Base-by-base conservation (phyloP, 2,797 vertebrate species). In the Triplophysa yarkandensis region DNA sequence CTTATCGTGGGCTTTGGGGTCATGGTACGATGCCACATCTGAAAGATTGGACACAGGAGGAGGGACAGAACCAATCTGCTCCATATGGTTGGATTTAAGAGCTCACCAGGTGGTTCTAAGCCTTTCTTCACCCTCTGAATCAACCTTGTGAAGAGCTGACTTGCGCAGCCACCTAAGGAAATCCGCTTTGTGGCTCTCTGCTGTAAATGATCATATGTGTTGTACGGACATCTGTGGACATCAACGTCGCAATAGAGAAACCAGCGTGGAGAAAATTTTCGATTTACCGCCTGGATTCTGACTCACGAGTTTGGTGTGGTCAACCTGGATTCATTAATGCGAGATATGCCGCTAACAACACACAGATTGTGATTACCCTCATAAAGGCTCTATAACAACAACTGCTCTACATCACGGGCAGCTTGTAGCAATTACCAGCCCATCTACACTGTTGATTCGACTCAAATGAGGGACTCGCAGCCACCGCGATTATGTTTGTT, bases 351-450 rank as follows among this genome's bases (percentile, higher is more conserved):
- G 9, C 36, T 55, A 74, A 74, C 14, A 0, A 23, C 73, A 13
- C 55, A 17, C 73, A 68, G 64, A 68, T 50, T 60, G 64, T 61
- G 55, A 68, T 68, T 50, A 61, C 13, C 30, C 41, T 44, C 55
- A 68, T 68, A 67, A 66, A 57, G 64, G 30, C 52, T 75, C 66
- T 68, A 68, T 36, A 75, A 30, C 41, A 75, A 68, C 73, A 75
- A 68, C 73, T 60, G 63, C 36, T 75, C 23, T 61, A 60, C 4
- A 6, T 46, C 28, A 27, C 43, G 28, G 48, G 48, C 64, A 60
- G 63, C 64, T 68, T 75, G 73, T 75, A 61, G 73, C 64, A 68
- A 75, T 75, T 68, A 75, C 73, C 28, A 68, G 41, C 63, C 64
- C 63, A 74, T 74, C 63, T 57, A 65, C 39, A 34, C 73, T 76